Base-by-base conservation (phyloP, 2,888 invertebrate species). In the Clanis bilineata region DNA sequence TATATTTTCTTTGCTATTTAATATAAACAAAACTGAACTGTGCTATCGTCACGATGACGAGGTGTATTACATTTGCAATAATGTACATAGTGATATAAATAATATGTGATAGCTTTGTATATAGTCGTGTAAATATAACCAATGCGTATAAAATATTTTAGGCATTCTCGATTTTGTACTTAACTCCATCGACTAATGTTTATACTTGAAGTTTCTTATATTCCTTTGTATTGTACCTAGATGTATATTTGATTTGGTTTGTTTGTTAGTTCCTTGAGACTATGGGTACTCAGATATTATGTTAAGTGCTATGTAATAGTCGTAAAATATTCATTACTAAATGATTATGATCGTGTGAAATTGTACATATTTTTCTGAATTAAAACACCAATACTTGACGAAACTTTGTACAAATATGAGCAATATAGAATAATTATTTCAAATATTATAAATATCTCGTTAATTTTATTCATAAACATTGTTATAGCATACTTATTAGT, bases 321-420 rank as follows among this genome's bases (percentile, higher is more conserved):
- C 69, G 78, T 77, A 79, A 80, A 71, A 77, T 73, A 71, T 79
- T 82, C 76, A 79, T 78, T 80, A 70, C 64, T 74, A 78, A 76
- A 79, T 80, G 70, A 73, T 71, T 79, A 79, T 32, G 51, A 76
- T 80, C 78, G 79, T 77, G 73, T 84, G 75, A 86, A 83, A 82
- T 82, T 85, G 79, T 80, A 86, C 81, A 86, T 87, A 90, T 89
- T 87, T 88, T 32, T 88, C 83, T 80, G 81, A 86, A 85, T 80
- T 83, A 83, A 79, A 90, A 91, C 91, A 92, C 91, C 92, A 91
- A 92, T 88, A 87, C 81, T 82, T 85, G 76, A 87, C 80, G 87
- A 87, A 92, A 90, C 90, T 89, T 90, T 91, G 92, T 92, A 92
- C 92, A 92, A 92, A 91, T 80, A 88, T 82, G 84, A 92, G 92